Conservation (phyloP, 30 jellyfish, hydroid and myxozoan species). For the Hydractinia symbiolongicarpus region DNA sequence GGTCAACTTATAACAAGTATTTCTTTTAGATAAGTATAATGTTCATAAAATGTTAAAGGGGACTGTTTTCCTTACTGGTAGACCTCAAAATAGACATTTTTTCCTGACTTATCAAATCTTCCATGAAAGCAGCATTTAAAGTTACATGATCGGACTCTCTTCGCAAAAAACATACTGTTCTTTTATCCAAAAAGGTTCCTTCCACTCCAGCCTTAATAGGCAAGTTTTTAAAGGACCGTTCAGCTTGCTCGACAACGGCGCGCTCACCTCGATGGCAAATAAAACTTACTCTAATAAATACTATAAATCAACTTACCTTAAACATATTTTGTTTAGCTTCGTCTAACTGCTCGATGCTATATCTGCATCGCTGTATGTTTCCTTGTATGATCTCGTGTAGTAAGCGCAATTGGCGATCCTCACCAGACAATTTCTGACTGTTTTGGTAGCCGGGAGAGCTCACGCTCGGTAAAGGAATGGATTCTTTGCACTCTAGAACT, state of each 20-base stretch:
- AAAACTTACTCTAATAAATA: too few species aligned
- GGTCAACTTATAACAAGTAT: background rate
- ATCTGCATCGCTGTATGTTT: conserved; percentile 84
- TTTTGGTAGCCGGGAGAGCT: conserved; percentile 58
- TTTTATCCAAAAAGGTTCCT: too few species aligned
- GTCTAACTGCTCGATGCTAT: conserved; percentile 81
- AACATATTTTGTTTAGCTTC: conserved; percentile 90
- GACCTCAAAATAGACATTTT: too few species aligned
- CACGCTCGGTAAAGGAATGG: conserved; percentile 73
- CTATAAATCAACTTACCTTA: conserved; percentile 31
- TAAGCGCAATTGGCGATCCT: conserved; percentile 79
- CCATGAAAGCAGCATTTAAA: too few species aligned
- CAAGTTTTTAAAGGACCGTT: too few species aligned
- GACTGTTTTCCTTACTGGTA: too few species aligned
- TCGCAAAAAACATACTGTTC: too few species aligned
- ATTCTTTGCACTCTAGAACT: conserved; percentile 62
- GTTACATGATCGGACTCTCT: too few species aligned
- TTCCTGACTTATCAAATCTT: too few species aligned
- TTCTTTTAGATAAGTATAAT: background rate
- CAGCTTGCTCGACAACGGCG: too few species aligned
- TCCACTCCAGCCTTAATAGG: too few species aligned
- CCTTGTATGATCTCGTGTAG: conserved; percentile 96
- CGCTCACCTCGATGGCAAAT: too few species aligned
- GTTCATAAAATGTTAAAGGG: background rate
- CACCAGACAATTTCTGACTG: conserved; percentile 40